These are phyloP conservation scores for Apis dorsata DNA, from an alignment of 1,140 invertebrate species.

Conservation along the genomic window DNA sequence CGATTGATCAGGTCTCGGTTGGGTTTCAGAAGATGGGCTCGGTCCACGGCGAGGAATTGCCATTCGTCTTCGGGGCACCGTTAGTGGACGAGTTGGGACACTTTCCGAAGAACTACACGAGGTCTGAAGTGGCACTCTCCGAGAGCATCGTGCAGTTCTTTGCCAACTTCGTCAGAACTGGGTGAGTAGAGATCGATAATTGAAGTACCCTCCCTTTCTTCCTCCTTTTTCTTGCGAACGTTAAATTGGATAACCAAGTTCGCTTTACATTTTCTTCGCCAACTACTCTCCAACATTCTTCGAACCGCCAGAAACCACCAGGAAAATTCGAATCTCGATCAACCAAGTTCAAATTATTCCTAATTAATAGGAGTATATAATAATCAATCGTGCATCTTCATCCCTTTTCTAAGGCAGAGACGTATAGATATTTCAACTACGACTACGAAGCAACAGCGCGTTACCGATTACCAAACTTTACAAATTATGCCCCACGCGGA, in stretches of 20 bases:
- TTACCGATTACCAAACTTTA: too few relatives aligned
- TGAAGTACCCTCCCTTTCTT: background rate
- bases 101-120: slow-evolving; percentile 90
- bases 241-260: background rate
- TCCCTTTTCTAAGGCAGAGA: too few relatives aligned
- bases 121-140: slow-evolving; percentile 89
- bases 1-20: background rate
- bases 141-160: slow-evolving; percentile 93
- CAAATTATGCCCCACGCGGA: too few relatives aligned
- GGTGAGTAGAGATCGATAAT: slow-evolving; percentile 83
- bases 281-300: too few relatives aligned
- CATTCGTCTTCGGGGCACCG: slow-evolving; percentile 93
- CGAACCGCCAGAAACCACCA: too few relatives aligned
- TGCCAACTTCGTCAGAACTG: slow-evolving; percentile 94
- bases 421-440: too few relatives aligned
- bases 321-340: too few relatives aligned
- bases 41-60: slow-evolving; percentile 94
- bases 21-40: slow-evolving; percentile 89
- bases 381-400: too few relatives aligned
- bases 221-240: background rate
- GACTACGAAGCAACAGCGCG: too few relatives aligned
- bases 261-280: background rate
- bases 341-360: too few relatives aligned
- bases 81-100: slow-evolving; percentile 88
- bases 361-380: too few relatives aligned